Base-by-base conservation (phyloP, 2,888 invertebrate species). In the Caenorhabditis sp. region DNA sequence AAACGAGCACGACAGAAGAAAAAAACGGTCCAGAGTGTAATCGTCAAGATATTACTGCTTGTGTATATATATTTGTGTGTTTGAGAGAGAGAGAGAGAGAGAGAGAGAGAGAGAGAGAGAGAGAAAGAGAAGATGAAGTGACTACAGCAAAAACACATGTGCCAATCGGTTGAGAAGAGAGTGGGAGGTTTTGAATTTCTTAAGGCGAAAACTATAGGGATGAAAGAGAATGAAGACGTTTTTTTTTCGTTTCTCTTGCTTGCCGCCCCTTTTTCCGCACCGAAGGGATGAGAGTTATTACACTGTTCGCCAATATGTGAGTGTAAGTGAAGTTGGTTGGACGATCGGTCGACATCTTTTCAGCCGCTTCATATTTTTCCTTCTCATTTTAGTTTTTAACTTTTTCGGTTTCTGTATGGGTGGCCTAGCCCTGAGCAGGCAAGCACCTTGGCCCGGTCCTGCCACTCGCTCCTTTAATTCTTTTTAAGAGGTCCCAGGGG, bases 171-270 rank as follows among this genome's bases (percentile, higher is more conserved):
- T 14, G 19, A 58, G 57, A 58, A 58, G 36, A 31, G 36, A 36
- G 31, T 58, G 57, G 57, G 57, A 58, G 36, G 36, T 58, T 58
- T 58, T 58, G 31, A 58, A 58, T 36, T 55, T 55, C 23, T 55
- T 55, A 26, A 23, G 53, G 12, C 43, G n/a, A 53, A 53, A 53
- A 21, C 21, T 21, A 53, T 53, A 19, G 50, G 14, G 19, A 50
- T 50, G 17, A 19, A 50, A 17, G 17, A 50, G 19, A n/a, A 14
- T 53, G 53, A 53, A n/a, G 53, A 53, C n/a, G 36, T 31, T 58
- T 58, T 58, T 58, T 58, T 58, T 55, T 55, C 55, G 26, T 31
- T 17, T 55, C n/a, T 55, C 12, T 55, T 27, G 17, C 27, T 26
- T 17, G 17, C 21, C 17, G 27, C 55, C 27, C 55, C 17, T 55